Evolutionary conservation across 2,888 invertebrate genomes (phyloP), one percentile per base, ranked within the genome.

Genomic region (Drosophila helvetica): DNA sequence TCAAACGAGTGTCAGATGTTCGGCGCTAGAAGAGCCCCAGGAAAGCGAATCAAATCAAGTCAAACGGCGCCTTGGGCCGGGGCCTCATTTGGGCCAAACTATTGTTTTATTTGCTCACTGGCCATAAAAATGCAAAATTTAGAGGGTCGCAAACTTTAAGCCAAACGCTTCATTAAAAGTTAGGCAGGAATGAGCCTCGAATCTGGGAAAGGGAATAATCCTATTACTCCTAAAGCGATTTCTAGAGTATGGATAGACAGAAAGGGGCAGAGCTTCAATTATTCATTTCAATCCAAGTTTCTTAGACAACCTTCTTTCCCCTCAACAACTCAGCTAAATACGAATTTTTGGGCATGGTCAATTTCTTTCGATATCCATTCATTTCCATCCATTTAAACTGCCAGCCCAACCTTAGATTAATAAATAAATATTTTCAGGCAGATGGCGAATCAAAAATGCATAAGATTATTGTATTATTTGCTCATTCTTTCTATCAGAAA

Each of bases 151-250:
- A 59, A 63, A 68, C 53, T 73, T 65, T 46, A 38, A 25, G 48
- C 22, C 42, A 33, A 48, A 42, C n/a, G 46, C 42, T 68, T 78
- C 53, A 74, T 69, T 74, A 69, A 78, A 74, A 69, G 60, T 69
- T 25, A 38, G 27, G n/a, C 50, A 30, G 18, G 25, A 47, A 33
- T 25, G 19, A 33, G 18, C 33, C 63, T 33, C 19, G 30, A 45
- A 33, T 19, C 12, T 10, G 19, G 27, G 8, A 8, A 27, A 27
- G 27, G 27, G 27, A 27, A 27, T 27, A 27, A 27, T 27, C 27
- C 27, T 27, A 8, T 27, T 57, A 52, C 19, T 27, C 3, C 30
- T 30, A 30, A 30, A 30, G 3, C 12, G 30, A 30, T 30, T 30
- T 30, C 2, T 30, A 10, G 3, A 10, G 10, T 9, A 3, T 9